Evolutionary conservation across 2,888 invertebrate genomes (phyloP), one percentile per base, ranked within the genome.

Genomic region (Penaeus monodon): DNA sequence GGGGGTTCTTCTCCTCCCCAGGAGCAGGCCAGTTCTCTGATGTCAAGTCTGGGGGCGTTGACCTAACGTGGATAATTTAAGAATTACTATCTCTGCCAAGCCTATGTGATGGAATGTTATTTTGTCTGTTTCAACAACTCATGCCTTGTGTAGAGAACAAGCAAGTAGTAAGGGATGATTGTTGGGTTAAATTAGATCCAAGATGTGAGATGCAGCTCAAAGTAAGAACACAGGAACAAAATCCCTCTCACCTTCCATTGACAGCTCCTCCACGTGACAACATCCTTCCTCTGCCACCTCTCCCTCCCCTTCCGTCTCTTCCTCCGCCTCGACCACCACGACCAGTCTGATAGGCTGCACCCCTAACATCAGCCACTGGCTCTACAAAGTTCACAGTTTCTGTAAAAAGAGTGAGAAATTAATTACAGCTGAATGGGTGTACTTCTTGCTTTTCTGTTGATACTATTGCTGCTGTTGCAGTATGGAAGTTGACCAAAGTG

Each of bases 371-470:
- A 24, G 82, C 68, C 1, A 88, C 80, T 29, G 88, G 86, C n/a
- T 86, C 88, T 14, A 83, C 86, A 79, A 88, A 88, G 57, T 74
- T 85, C 24, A 88, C 76, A 12, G 63, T 84, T 38, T 88, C 88
- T 88, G 84, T 24, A 84, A 12, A 38, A n/a, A 7, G 24, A 33
- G 33, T 49, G 33, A 33, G 33, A 33, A 33, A 33, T 33, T 33
- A 33, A 33, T 33, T 1, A 33, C 33, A 33, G 33, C 33, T 33
- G 33, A 33, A 33, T 3, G 33, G 33, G 33, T 33, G 33, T 33
- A 33, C 33, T 33, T 33, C 1, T 33, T 33, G 33, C 3, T 33
- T 33, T 33, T 33, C 33, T 33, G 33, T 33, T n/a, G n/a, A n/a
- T n/a, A n/a, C n/a, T 33, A 3, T 33, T 33, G 3, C 3, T 33